Conservation (phyloP, 2,888 invertebrate genomes). For the Alcis repandata region DNA sequence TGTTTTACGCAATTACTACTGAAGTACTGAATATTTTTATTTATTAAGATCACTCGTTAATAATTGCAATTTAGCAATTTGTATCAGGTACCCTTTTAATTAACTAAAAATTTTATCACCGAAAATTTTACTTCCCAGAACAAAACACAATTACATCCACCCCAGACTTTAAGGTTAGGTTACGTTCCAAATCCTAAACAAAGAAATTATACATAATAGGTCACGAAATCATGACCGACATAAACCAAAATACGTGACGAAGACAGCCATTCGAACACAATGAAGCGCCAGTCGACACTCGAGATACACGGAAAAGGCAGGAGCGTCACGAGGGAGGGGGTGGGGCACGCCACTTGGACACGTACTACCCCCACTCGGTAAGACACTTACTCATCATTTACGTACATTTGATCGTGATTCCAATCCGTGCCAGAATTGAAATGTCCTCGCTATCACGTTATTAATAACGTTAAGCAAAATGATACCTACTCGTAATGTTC, state of each 20-base stretch:
- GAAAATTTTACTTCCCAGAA: too few relatives aligned
- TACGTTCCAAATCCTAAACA: background rate
- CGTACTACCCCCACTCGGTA: constrained; percentile 68
- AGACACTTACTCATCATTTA: constrained; percentile 82
- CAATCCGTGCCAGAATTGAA: constrained; percentile 69
- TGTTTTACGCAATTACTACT: too few relatives aligned
- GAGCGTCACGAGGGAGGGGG: constrained; percentile 43
- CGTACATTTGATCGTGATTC: constrained; percentile 83
- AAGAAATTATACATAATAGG: background rate
- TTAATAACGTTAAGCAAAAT: constrained; percentile 72
- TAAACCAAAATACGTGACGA: constrained; percentile 22
- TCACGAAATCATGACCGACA: constrained; percentile 14
- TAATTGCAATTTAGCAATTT: too few relatives aligned
- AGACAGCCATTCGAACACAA: constrained; percentile 37
- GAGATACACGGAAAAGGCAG: constrained; percentile 66
- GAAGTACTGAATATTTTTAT: too few relatives aligned
- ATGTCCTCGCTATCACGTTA: constrained; percentile 69
- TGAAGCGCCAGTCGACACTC: constrained; percentile 70
- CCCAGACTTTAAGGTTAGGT: too few relatives aligned
- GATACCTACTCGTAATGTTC: constrained; percentile 68
- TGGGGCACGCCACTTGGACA: constrained; percentile 75
- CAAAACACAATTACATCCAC: background rate
- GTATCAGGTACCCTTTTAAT: too few relatives aligned
- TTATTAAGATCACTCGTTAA: too few relatives aligned
- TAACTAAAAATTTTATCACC: too few relatives aligned